Conservation (phyloP, 2,888 invertebrate genomes). For the Anthophora plumipes region DNA sequence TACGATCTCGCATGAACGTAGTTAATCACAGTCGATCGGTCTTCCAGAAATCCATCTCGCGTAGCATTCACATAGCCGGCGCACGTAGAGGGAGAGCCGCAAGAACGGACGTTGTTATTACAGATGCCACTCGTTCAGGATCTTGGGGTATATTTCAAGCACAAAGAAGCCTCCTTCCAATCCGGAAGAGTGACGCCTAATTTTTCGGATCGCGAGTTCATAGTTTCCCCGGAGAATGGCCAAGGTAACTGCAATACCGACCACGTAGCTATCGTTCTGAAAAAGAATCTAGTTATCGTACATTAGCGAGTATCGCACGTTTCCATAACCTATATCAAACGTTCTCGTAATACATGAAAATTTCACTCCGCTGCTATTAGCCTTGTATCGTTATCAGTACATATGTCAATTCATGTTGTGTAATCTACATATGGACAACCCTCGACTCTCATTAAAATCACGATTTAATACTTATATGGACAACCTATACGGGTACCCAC, state of each 20-base stretch:
- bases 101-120: slow-evolving; percentile 79
- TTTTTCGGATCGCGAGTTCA: slow-evolving; percentile 62
- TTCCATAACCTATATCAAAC: not conserved
- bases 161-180: slow-evolving; percentile 78
- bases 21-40: slow-evolving; percentile 44
- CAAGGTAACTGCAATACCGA: slow-evolving; percentile 2
- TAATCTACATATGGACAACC: too few species aligned
- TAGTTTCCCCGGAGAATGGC: slow-evolving; percentile 39
- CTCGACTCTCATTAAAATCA: too few species aligned
- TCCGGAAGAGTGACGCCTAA: slow-evolving; percentile 76
- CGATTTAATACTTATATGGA: too few species aligned
- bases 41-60: slow-evolving; percentile 44
- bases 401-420: too few species aligned
- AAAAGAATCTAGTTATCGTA: too few species aligned
- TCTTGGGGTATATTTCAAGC: slow-evolving; percentile 82
- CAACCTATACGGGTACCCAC: too few species aligned
- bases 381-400: too few species aligned
- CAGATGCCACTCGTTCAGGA: slow-evolving; percentile 81
- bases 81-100: slow-evolving; percentile 56
- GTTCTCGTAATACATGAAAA: too few species aligned
- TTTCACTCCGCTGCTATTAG: too few species aligned
- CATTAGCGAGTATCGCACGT: not conserved
- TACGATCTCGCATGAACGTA: not conserved
- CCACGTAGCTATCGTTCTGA: not conserved
- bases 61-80: slow-evolving; percentile 42